These are phyloP conservation scores for Drosophila arizonae DNA, from an alignment of 1,140 invertebrate species.

Conservation along the genomic window DNA sequence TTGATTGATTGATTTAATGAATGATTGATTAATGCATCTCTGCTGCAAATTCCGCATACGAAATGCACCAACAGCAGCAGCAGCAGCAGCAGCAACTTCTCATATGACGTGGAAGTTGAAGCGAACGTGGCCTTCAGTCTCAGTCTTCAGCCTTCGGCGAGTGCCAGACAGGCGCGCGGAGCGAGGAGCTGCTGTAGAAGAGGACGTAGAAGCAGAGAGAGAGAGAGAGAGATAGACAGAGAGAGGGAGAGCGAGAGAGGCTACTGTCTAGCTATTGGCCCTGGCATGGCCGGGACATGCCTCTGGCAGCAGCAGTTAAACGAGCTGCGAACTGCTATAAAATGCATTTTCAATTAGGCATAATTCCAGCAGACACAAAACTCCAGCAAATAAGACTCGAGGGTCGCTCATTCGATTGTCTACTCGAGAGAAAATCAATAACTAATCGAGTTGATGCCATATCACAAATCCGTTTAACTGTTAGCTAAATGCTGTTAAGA, in stretches of 20 bases:
- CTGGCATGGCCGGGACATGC: slow-evolving; percentile 52
- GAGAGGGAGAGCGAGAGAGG: slow-evolving; percentile 19
- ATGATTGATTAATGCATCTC: slow-evolving; percentile 81
- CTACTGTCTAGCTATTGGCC: slow-evolving; percentile 58
- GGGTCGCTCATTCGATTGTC: background rate
- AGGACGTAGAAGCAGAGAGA: background rate
- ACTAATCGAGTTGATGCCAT: too few species aligned
- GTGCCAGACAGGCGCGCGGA: slow-evolving; percentile 67
- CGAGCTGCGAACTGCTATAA: slow-evolving; percentile 62
- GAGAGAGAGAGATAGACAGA: background rate
- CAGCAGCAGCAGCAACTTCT: slow-evolving; percentile 26
- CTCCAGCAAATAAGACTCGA: slow-evolving; percentile 5
- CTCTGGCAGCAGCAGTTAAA: slow-evolving; percentile 37
- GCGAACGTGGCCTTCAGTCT: slow-evolving; percentile 63
- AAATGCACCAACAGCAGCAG: slow-evolving; percentile 55
- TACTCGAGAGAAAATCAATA: background rate
- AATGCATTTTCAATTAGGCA: slow-evolving; percentile 78
- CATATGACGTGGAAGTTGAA: slow-evolving; percentile 40
- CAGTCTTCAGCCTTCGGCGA: slow-evolving; percentile 59
- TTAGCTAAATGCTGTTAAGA: too few species aligned
- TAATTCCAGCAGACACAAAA: slow-evolving; percentile 61
- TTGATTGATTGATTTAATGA: slow-evolving; percentile 82
- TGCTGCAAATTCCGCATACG: slow-evolving; percentile 79
- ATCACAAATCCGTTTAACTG: too few species aligned
- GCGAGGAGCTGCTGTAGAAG: slow-evolving; percentile 6